phyloP scores from a whole-genome alignment of 2,113 vertebrate genomes.

The Phycodurus eques region DNA sequence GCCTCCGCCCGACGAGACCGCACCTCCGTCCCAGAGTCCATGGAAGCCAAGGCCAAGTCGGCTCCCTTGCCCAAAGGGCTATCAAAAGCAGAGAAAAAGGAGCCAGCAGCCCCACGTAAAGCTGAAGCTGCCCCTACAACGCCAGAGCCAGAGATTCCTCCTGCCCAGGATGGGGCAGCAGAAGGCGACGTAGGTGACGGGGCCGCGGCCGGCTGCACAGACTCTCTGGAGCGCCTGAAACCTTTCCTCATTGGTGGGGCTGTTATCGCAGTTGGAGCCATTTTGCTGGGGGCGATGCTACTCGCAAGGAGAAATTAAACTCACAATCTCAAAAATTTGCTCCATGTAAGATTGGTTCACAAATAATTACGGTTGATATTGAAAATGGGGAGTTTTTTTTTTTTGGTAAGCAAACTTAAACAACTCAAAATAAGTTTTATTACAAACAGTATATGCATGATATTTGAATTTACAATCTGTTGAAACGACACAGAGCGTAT shows the following conservation, averaged over 20 bases:
- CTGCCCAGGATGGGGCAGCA: constrained; percentile 60
- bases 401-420: not conserved
- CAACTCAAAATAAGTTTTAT: constrained; percentile 33
- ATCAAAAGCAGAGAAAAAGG: constrained; percentile 75
- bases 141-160: constrained; percentile 62
- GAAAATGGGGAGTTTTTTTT: constrained; percentile 42
- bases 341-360: constrained; percentile 56
- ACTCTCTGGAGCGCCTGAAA: constrained; percentile 76
- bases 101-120: constrained; percentile 61
- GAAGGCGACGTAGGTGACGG: constrained; percentile 59
- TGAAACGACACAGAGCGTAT: constrained; percentile 19
- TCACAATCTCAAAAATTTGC: constrained; percentile 41
- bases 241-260: constrained; percentile 77
- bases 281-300: constrained; percentile 73
- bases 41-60: constrained; percentile 74
- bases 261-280: constrained; percentile 71
- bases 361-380: constrained; percentile 49
- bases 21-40: constrained; percentile 60
- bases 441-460: constrained; percentile 58
- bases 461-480: constrained; percentile 35
- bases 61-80: constrained; percentile 57
- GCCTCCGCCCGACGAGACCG: constrained; percentile 48
- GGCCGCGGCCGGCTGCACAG: constrained; percentile 61
- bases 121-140: constrained; percentile 56
- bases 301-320: constrained; percentile 75